phyloP scores from a whole-genome alignment of 2,888 invertebrate species.

The Yponomeuta sedellus region DNA sequence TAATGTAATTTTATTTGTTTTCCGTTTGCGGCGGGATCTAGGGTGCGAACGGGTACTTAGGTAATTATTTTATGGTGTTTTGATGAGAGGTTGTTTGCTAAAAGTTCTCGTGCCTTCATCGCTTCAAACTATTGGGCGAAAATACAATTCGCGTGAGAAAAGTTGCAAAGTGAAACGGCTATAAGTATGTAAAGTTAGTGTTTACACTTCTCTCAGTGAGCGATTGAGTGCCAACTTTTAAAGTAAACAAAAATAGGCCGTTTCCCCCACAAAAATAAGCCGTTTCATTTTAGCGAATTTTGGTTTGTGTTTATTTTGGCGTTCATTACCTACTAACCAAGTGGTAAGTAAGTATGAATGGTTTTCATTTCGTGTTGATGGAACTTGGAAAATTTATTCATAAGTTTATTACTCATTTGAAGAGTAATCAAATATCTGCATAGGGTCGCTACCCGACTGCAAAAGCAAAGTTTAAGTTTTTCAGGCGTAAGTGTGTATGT shows the following conservation, averaged over 20 bases:
- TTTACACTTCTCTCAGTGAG: neutral
- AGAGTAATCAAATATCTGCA: neutral
- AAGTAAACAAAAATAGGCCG: neutral
- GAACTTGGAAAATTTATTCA: neutral
- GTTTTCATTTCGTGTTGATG: neutral
- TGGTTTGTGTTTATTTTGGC: neutral
- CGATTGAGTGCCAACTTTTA: neutral
- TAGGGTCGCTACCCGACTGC: neutral
- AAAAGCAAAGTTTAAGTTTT: neutral
- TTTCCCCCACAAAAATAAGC: neutral
- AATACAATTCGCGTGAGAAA: neutral
- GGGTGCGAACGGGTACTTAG: neutral
- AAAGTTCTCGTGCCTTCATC: neutral
- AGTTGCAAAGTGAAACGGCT: neutral
- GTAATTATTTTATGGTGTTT: conserved; percentile 1
- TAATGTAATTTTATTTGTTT: conserved; percentile 1
- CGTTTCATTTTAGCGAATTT: neutral
- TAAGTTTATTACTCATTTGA: neutral
- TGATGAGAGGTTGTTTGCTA: neutral
- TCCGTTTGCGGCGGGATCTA: neutral
- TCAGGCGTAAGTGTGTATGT: no score
- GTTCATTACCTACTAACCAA: neutral
- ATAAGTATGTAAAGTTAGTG: neutral
- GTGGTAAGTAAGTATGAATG: neutral
- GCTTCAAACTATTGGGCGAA: neutral